These are phyloP conservation scores for Cheiracanthium punctorium DNA, from an alignment of 2,888 invertebrate species.

Conservation along the genomic window DNA sequence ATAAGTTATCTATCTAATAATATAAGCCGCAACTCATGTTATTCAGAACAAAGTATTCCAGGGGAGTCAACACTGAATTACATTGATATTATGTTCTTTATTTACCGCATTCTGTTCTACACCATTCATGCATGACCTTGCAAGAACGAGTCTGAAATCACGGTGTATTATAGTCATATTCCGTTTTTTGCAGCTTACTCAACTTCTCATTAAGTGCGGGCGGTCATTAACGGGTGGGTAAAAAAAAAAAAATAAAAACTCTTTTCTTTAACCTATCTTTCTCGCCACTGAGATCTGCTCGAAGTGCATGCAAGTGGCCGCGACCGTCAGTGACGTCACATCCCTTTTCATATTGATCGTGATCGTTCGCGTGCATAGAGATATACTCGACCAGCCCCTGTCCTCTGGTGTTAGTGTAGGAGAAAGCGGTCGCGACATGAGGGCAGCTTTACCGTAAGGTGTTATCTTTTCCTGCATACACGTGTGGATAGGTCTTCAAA, in stretches of 20 bases:
- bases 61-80: no score
- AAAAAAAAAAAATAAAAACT: slow-evolving; percentile 9
- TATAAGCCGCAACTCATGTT: no score
- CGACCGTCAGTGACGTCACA: slow-evolving; percentile 40
- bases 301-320: neutral
- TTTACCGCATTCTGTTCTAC: neutral
- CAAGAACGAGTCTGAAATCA: neutral
- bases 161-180: slow-evolving; percentile 16
- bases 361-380: slow-evolving; percentile 29
- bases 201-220: slow-evolving; percentile 37
- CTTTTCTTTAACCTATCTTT: neutral
- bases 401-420: neutral
- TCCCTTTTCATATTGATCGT: slow-evolving; percentile 42
- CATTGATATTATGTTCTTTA: no score
- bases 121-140: slow-evolving; percentile 20
- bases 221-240: neutral
- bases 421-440: neutral
- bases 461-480: neutral
- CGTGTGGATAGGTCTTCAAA: neutral
- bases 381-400: slow-evolving; percentile 20
- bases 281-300: neutral
- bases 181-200: slow-evolving; percentile 36
- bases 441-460: neutral
- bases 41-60: no score
- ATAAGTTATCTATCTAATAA: no score